Evolutionary conservation across 2,888 invertebrate species (phyloP), one percentile per base, ranked within the genome.

Genomic region (Noctua janthe): DNA sequence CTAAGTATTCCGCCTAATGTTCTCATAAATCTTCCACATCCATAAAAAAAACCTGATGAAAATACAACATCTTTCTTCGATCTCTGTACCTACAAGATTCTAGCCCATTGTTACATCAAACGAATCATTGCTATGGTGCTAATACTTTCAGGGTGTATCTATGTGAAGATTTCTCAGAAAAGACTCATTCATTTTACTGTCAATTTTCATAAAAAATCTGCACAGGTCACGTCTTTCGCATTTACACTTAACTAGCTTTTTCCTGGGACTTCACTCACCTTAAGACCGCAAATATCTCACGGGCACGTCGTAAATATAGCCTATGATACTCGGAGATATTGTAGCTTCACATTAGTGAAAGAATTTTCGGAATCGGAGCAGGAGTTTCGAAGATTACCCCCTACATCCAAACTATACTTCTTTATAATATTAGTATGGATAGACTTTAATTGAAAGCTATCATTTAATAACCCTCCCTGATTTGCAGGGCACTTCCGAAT

Each of bases 61-160:
- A 72, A 71, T 62, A 71, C 51, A 59, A 47, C 64, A 64, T 2
- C 3, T 20, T 13, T 39, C 51, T 77, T 54, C 51, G 39, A 71
- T 66, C n/a, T 56, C 29, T 47, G 23, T 43, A 43, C 39, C 39
- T n/a, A 15, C 23, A 23, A 49, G 62, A 64, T 35, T 10, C 1
- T 70, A 10, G 6, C 6, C 67, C 29, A 8, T 59, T 71, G 49
- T n/a, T 2, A 74, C n/a, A 72, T 85, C 71, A 74, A 80, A 80
- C 35, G 17, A 43, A 20, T 59, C 35, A 80, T 84, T 73, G 70
- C 43, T 17, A 78, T 74, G 29, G 17, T 39, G 13, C 8, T 71
- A 43, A 80, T 51, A 59, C 11, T 4, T 82, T 49, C 13, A 35
- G 29, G 6, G 15, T 29, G n/a, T 23, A 56, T 49, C 39, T 66